Conservation (phyloP, 2,888 invertebrate genomes). For the Pterostichus niger region DNA sequence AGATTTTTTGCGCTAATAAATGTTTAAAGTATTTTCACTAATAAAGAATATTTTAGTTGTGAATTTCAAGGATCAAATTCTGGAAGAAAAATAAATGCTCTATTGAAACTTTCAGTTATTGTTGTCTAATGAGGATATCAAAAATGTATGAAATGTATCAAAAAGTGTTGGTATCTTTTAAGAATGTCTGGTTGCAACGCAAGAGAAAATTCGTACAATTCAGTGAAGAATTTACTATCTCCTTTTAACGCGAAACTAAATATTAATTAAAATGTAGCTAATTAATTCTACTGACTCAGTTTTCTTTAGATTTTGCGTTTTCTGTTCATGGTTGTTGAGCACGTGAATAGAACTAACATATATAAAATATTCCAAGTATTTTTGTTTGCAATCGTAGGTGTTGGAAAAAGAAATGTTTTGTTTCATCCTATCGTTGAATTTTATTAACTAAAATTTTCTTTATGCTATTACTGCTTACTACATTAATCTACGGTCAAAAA, state of each 20-base stretch:
- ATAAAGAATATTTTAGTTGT: too few relatives aligned
- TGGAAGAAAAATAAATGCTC: too few relatives aligned
- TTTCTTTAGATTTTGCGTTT: slow-evolving; percentile 36
- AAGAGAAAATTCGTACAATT: slow-evolving; percentile 42
- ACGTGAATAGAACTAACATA: slow-evolving; percentile 37
- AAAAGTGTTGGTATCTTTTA: slow-evolving; percentile 13
- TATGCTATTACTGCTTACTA: too few relatives aligned
- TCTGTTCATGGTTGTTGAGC: slow-evolving; percentile 33
- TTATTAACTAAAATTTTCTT: too few relatives aligned
- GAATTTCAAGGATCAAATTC: too few relatives aligned
- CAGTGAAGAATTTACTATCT: slow-evolving; percentile 38
- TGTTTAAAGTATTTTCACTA: too few relatives aligned
- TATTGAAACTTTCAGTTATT: too few relatives aligned
- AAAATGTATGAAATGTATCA: slow-evolving; percentile 1
- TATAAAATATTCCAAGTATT: slow-evolving; percentile 18
- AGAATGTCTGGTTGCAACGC: slow-evolving; percentile 36
- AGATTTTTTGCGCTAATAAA: too few relatives aligned
- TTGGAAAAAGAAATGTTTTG: slow-evolving; percentile 2
- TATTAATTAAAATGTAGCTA: slow-evolving; percentile 38
- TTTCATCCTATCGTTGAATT: not conserved
- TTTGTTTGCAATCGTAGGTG: slow-evolving; percentile 40
- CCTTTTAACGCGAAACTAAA: slow-evolving; percentile 48
- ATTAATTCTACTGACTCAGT: slow-evolving; percentile 38
- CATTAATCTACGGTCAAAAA: too few relatives aligned
- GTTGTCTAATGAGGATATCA: too few relatives aligned